Conservation (phyloP, 2,888 invertebrate genomes). For the Blastobasis adustella region DNA sequence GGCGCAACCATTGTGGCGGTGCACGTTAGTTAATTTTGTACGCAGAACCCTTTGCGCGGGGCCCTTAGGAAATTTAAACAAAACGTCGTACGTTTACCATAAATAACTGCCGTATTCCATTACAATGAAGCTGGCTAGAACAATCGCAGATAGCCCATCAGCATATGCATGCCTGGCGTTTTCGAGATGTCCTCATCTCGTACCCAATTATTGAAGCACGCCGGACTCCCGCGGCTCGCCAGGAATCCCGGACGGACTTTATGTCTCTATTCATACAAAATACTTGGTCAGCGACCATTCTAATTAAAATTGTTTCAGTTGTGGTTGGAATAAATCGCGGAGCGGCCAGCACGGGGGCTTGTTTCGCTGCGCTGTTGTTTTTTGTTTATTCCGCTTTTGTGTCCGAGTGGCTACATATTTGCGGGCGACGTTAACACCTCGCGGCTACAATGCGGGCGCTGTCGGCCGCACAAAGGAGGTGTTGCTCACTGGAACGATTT, state of each 20-base stretch:
- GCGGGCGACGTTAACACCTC: constrained; percentile 47
- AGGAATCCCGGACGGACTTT: constrained; percentile 38
- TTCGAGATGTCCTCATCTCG: constrained; percentile 47
- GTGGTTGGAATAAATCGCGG: constrained; percentile 48
- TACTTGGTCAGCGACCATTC: constrained; percentile 23
- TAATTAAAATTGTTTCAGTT: constrained; percentile 60
- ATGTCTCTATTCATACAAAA: constrained; percentile 61
- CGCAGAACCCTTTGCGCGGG: too few species aligned
- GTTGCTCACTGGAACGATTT: constrained; percentile 26
- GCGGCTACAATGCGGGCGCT: constrained; percentile 35
- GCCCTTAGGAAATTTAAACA: too few species aligned
- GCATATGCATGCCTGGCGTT: constrained; percentile 31
- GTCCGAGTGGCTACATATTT: constrained; percentile 5
- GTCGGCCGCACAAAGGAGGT: constrained; percentile 41
- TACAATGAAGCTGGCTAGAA: neutral
- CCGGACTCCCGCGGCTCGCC: constrained; percentile 26
- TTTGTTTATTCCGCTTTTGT: constrained; percentile 50
- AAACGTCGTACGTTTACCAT: neutral
- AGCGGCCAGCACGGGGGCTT: constrained; percentile 24
- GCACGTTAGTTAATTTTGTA: too few species aligned
- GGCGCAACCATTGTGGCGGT: too few species aligned
- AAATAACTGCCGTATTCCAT: neutral
- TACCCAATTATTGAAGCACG: constrained; percentile 54
- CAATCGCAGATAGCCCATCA: neutral
- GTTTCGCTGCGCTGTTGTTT: constrained; percentile 40